Evolutionary conservation across 2,113 vertebrate genomes (phyloP).

Genomic region (Lagopus muta): DNA sequence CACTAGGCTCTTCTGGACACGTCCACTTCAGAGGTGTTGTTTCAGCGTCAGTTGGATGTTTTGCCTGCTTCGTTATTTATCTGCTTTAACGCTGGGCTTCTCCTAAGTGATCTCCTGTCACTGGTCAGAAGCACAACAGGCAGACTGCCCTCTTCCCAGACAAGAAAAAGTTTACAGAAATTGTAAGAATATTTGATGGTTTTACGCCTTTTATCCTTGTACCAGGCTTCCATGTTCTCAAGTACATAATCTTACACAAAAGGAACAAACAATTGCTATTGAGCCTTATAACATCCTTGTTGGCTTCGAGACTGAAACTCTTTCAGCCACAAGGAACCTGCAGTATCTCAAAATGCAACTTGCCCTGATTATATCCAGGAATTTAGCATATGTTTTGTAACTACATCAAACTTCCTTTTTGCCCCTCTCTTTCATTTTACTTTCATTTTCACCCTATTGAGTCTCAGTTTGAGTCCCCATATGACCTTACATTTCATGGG

Average conservation of each 20-base stretch:
- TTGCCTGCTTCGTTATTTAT: neutral
- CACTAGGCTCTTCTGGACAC: neutral
- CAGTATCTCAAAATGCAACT: neutral
- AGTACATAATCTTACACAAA: neutral
- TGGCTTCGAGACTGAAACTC: neutral
- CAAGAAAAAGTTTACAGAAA: neutral
- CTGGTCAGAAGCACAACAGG: neutral
- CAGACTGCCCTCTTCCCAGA: neutral
- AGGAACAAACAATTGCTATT: neutral
- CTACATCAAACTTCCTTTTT: neutral
- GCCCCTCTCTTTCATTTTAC: neutral
- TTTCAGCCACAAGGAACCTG: fast-evolving
- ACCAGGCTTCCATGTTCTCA: neutral
- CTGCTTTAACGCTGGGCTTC: neutral
- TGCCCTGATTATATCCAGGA: neutral
- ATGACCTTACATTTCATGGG: neutral
- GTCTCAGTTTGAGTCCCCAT: neutral
- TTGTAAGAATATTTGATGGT: neutral
- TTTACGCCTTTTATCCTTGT: neutral
- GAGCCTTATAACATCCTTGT: neutral
- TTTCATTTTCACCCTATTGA: neutral
- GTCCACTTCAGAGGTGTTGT: neutral
- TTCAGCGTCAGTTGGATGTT: neutral
- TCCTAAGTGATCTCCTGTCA: neutral
- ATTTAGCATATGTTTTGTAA: neutral